phyloP scores from a whole-genome alignment of 2,113 vertebrate genomes.

The Engraulis encrasicolus region DNA sequence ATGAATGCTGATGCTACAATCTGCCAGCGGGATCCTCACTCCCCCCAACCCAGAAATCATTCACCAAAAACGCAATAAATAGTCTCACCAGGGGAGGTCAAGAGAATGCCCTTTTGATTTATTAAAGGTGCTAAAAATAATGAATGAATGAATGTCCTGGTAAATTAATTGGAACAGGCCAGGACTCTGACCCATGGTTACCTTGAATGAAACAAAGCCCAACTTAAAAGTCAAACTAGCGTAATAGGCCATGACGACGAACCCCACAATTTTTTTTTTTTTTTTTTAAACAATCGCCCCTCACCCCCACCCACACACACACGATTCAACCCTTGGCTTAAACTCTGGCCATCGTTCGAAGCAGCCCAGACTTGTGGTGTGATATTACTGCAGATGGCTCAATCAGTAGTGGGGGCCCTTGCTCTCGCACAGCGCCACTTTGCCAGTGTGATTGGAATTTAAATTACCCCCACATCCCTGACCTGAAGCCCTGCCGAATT shows the following conservation, averaged over 20 bases:
- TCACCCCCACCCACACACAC: not conserved
- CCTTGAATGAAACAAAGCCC: constrained; percentile 16
- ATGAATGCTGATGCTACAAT: constrained; percentile 23
- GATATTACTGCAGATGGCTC: constrained; percentile 20
- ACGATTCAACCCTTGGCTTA: not conserved
- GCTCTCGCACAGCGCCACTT: constrained; percentile 14
- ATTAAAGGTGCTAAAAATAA: constrained; percentile 36
- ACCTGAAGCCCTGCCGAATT: constrained; percentile 31
- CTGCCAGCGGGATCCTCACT: not conserved
- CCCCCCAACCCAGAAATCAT: not conserved
- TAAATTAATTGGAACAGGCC: constrained; percentile 27
- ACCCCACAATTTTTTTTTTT: too few relatives aligned
- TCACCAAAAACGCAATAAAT: not conserved
- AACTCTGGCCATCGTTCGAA: not conserved
- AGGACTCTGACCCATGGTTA: constrained; percentile 27
- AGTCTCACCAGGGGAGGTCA: constrained; percentile 23
- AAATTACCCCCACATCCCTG: constrained; percentile 38
- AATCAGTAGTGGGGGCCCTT: constrained; percentile 24
- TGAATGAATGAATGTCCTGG: constrained; percentile 5
- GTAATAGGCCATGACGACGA: constrained; percentile 14
- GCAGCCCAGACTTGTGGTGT: not conserved
- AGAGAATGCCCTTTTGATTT: constrained; percentile 29
- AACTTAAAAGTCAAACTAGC: constrained; percentile 28
- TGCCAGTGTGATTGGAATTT: constrained; percentile 34
- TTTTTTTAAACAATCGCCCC: too few relatives aligned